phyloP scores from a whole-genome alignment of 2,113 vertebrate genomes.

The Labeo catla region DNA sequence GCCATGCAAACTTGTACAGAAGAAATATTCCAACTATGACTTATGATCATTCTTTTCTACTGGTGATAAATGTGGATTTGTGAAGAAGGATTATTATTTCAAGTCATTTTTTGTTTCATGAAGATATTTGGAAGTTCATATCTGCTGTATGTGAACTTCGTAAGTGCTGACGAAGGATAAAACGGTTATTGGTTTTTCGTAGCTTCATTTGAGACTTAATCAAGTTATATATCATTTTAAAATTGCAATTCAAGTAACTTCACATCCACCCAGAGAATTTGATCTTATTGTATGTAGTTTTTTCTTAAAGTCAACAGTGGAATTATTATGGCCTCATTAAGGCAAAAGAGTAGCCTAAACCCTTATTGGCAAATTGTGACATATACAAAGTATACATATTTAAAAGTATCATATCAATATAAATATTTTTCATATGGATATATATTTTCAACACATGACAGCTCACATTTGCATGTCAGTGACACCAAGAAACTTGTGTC shows the following conservation, averaged over 20 bases:
- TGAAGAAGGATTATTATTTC: background rate
- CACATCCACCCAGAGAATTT: background rate
- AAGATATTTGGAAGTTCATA: constrained; percentile 2
- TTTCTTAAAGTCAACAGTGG: background rate
- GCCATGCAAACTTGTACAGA: constrained; percentile 13
- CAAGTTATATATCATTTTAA: background rate
- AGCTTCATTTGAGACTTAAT: background rate
- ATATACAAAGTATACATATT: background rate
- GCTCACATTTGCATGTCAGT: too few species aligned
- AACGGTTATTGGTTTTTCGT: background rate
- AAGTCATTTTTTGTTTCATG: background rate
- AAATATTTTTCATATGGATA: background rate
- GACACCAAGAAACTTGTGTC: too few species aligned
- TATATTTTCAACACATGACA: too few species aligned
- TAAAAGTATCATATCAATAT: background rate
- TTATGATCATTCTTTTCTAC: background rate
- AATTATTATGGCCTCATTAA: background rate
- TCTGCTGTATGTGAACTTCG: background rate
- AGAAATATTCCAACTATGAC: background rate
- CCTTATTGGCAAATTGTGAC: background rate
- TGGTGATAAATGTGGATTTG: constrained; percentile 7
- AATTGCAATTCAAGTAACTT: background rate
- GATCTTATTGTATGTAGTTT: background rate
- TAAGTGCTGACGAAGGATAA: background rate
- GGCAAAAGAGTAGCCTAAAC: background rate